Conservation (phyloP, 1,140 invertebrate species). For the Drosophila chauvacae region DNA sequence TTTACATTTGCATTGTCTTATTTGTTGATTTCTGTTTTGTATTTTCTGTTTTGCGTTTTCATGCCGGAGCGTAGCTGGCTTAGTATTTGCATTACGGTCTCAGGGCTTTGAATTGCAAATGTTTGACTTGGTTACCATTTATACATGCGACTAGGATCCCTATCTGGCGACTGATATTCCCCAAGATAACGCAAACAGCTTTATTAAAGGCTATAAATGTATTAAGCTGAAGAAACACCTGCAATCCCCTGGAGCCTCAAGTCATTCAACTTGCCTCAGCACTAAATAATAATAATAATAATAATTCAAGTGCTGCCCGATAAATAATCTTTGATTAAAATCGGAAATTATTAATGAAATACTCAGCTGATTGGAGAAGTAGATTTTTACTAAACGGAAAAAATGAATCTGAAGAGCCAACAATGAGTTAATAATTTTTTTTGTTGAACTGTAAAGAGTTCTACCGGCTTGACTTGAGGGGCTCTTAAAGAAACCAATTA, state of each 20-base stretch:
- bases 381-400: constrained; percentile 2
- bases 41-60: constrained; percentile 3
- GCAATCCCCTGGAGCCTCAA: constrained; percentile 9
- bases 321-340: constrained; percentile 14
- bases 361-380: neutral
- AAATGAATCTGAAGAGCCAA: constrained; percentile 12
- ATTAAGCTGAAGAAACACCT: constrained; percentile 41
- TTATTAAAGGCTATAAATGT: constrained; percentile 50
- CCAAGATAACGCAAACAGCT: constrained; percentile 42
- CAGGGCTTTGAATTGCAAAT: constrained; percentile 58
- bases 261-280: constrained; percentile 51
- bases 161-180: constrained; percentile 26
- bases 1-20: constrained; percentile 61
- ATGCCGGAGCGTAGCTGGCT: constrained; percentile 8
- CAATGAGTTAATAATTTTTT: constrained; percentile 11
- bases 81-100: constrained; percentile 39
- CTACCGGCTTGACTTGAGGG: constrained; percentile 24
- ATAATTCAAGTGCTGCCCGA: constrained; percentile 21
- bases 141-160: constrained; percentile 6
- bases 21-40: constrained; percentile 44
- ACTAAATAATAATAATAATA: constrained; percentile 29
- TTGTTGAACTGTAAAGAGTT: neutral
- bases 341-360: constrained; percentile 6
- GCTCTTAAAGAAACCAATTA: constrained; percentile 41
- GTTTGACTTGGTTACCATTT: constrained; percentile 38